Evolutionary conservation across 2,888 invertebrate species (phyloP).

Genomic region (Pheosia gnoma): DNA sequence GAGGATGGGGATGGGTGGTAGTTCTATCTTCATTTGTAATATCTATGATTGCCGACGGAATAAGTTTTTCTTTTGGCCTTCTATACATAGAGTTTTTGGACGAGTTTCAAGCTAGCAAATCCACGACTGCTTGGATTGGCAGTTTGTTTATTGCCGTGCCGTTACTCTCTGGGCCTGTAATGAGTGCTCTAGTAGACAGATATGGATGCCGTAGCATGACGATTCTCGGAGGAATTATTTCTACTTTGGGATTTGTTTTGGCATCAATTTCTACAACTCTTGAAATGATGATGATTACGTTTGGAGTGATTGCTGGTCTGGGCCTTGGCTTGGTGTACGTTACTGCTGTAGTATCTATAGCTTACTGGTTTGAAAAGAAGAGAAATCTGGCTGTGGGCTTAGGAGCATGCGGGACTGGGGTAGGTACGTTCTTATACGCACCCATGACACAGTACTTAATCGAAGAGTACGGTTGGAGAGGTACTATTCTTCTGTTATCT

Average conservation of each 20-base stretch:
- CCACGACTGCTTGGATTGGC: constrained; percentile 95
- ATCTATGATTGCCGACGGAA: constrained; percentile 96
- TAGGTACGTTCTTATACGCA: constrained; percentile 94
- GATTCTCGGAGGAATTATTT: constrained; percentile 88
- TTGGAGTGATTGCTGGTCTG: constrained; percentile 92
- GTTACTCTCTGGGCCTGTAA: constrained; percentile 91
- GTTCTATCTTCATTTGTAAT: constrained; percentile 93
- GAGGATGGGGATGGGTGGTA: constrained; percentile 96
- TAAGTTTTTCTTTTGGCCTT: constrained; percentile 96
- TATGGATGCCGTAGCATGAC: constrained; percentile 93
- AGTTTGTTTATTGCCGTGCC: constrained; percentile 96
- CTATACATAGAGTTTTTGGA: constrained; percentile 92
- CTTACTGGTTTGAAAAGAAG: constrained; percentile 96
- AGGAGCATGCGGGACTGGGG: constrained; percentile 94
- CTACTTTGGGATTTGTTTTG: constrained; percentile 90
- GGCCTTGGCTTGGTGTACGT: constrained; percentile 94
- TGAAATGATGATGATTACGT: constrained; percentile 92
- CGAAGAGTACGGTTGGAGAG: constrained; percentile 93
- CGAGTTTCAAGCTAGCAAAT: constrained; percentile 91
- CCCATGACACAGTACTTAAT: constrained; percentile 92
- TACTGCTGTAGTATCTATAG: constrained; percentile 95
- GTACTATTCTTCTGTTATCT: constrained; percentile 90
- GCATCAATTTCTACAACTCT: constrained; percentile 89
- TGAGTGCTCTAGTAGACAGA: constrained; percentile 93
- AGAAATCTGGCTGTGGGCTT: constrained; percentile 93